These are phyloP conservation scores for Eumeta japonica DNA, from an alignment of 1,140 invertebrate species.

Conservation along the genomic window DNA sequence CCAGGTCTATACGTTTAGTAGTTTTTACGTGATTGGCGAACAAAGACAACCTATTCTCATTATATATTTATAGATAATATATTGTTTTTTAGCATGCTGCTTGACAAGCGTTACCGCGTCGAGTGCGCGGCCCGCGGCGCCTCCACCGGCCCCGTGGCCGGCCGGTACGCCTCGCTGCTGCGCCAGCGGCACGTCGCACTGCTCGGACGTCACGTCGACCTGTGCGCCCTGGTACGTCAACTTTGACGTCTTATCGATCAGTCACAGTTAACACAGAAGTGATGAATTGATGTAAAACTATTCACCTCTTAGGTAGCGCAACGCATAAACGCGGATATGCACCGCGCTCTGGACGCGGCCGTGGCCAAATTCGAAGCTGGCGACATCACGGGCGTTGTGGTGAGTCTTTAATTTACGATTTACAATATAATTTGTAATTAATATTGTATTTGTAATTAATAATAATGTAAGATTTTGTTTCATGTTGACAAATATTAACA, in stretches of 20 bases:
- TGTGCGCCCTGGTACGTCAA: constrained; percentile 79
- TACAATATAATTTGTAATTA: background rate
- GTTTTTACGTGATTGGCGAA: no score
- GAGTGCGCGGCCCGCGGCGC: constrained; percentile 90
- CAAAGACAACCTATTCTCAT: no score
- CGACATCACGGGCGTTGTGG: constrained; percentile 95
- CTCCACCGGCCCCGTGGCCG: constrained; percentile 76
- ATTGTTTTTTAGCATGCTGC: constrained; percentile 73
- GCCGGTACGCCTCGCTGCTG: constrained; percentile 90
- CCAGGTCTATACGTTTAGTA: no score
- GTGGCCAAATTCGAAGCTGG: constrained; percentile 96
- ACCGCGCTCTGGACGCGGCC: constrained; percentile 92
- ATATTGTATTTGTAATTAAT: background rate
- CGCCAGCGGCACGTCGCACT: constrained; percentile 96
- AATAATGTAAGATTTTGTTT: background rate
- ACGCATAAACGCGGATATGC: constrained; percentile 93
- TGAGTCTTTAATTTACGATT: no score
- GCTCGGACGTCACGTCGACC: constrained; percentile 92
- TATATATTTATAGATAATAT: no score
- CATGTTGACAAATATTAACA: background rate
- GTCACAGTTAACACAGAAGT: background rate
- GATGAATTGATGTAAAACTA: background rate
- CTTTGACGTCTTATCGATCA: no score
- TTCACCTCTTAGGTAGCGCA: constrained; percentile 70
- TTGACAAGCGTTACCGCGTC: constrained; percentile 94